phyloP scores from a whole-genome alignment of 37 sponge, comb jelly and placozoan species.

The Beroe ovata region DNA sequence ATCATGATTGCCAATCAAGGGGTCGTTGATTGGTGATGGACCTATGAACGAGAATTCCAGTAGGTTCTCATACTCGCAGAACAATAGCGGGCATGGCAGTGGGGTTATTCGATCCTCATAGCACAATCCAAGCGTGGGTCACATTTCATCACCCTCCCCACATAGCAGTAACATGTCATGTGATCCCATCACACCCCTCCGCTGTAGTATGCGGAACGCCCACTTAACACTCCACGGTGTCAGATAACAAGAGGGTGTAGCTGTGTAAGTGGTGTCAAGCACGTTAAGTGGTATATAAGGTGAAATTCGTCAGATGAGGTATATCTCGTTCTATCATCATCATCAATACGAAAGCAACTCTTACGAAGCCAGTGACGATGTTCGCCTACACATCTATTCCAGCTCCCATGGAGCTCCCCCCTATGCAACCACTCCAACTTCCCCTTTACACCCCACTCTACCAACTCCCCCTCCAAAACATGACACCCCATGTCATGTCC shows the following conservation, averaged over 20 bases:
- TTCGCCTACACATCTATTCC: slow-evolving; percentile 18
- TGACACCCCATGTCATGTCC: neutral
- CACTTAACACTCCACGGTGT: slow-evolving; percentile 21
- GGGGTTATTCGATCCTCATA: neutral
- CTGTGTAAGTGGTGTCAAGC: slow-evolving; percentile 24
- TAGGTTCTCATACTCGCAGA: no score
- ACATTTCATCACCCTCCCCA: neutral
- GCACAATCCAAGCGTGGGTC: neutral
- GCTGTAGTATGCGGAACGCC: neutral
- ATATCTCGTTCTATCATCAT: slow-evolving; percentile 10
- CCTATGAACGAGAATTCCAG: no score
- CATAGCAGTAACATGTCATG: neutral
- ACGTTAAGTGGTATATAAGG: slow-evolving; percentile 30
- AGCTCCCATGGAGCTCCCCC: neutral
- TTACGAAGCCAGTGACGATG: slow-evolving; percentile 24
- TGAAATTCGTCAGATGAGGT: slow-evolving; percentile 46
- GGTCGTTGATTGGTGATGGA: no score
- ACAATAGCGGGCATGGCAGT: no score
- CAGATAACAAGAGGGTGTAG: neutral
- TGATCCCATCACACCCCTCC: neutral
- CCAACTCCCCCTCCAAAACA: neutral
- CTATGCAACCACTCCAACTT: neutral
- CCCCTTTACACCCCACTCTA: neutral
- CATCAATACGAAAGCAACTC: neutral
- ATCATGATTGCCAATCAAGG: no score